phyloP scores from a whole-genome alignment of 2,113 vertebrate species.

The Cichladusa arquata region DNA sequence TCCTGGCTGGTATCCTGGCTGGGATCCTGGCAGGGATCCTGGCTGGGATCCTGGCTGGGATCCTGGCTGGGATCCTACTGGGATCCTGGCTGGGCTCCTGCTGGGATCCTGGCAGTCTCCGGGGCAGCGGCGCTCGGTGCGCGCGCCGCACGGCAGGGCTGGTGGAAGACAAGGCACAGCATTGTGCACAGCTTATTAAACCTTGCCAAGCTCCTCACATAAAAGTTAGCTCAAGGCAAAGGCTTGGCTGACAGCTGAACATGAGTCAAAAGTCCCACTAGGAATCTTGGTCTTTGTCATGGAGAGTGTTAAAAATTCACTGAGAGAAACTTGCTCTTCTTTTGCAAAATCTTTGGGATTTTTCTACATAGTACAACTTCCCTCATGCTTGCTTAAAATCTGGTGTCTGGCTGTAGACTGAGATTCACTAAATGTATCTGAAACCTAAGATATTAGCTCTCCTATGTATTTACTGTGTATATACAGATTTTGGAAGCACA shows the following conservation, averaged over 20 bases:
- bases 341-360: background rate
- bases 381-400: background rate
- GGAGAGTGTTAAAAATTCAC: background rate
- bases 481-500: background rate
- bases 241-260: background rate
- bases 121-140: background rate
- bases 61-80: too few species aligned
- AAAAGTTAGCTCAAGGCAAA: background rate
- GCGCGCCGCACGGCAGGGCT: background rate
- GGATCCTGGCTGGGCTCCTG: too few species aligned
- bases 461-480: background rate
- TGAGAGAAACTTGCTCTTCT: background rate
- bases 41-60: too few species aligned
- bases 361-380: background rate
- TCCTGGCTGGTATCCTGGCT: too few species aligned
- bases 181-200: background rate
- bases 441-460: background rate
- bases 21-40: too few species aligned
- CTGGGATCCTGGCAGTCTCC: background rate
- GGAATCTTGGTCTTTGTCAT: background rate
- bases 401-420: background rate
- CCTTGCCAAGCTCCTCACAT: background rate
- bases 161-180: background rate
- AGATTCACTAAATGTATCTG: background rate
- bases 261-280: background rate